These are phyloP conservation scores for Lagria hirta DNA, from an alignment of 2,888 invertebrate species.

Conservation along the genomic window DNA sequence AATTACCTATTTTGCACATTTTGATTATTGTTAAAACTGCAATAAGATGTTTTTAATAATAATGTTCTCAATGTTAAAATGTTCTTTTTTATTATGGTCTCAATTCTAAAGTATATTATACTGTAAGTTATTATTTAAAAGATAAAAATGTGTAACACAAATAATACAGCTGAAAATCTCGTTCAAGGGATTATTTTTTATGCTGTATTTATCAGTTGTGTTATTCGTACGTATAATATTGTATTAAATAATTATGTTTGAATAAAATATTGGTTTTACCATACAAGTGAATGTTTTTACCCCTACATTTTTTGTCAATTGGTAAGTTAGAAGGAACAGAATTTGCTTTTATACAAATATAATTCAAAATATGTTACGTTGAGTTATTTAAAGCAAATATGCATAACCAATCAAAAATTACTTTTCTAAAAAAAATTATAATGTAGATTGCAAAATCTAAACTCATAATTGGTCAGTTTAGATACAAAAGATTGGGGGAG, in stretches of 20 bases:
- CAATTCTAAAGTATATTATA: constrained; percentile 41
- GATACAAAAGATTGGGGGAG: no score
- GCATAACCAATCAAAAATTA: no score
- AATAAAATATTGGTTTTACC: constrained; percentile 51
- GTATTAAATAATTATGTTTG: constrained; percentile 52
- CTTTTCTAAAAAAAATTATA: no score
- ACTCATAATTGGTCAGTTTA: no score
- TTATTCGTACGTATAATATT: constrained; percentile 52
- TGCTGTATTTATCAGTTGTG: constrained; percentile 49
- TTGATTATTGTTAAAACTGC: constrained; percentile 33
- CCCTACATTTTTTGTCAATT: no score
- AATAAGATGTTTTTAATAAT: constrained; percentile 30
- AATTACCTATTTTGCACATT: constrained; percentile 17
- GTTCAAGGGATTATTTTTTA: constrained; percentile 45
- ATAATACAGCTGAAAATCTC: constrained; percentile 44
- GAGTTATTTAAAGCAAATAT: no score
- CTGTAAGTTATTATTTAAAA: constrained; percentile 47
- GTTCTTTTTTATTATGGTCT: constrained; percentile 45
- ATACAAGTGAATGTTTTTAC: no score
- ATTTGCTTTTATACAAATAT: no score
- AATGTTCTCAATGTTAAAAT: constrained; percentile 32
- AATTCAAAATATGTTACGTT: no score
- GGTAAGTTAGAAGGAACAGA: no score
- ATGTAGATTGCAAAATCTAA: no score
- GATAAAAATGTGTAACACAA: constrained; percentile 23